phyloP scores from a whole-genome alignment of 37 sponge, comb jelly and placozoan species.

The Spongia lamella region DNA sequence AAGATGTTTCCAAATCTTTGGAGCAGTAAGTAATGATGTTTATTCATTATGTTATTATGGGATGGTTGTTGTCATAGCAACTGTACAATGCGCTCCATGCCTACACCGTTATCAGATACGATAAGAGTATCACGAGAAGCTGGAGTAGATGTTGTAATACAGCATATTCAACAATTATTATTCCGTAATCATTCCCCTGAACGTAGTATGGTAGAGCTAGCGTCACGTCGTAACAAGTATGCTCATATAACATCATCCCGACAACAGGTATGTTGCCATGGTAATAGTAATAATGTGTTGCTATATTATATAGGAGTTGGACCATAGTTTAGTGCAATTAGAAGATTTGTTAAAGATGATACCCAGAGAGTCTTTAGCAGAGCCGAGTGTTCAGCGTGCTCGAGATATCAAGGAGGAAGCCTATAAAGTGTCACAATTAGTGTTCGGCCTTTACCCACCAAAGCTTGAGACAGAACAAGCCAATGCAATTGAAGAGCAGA shows the following conservation, averaged over 20 bases:
- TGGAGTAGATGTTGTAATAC: constrained; percentile 14
- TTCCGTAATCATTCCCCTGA: constrained; percentile 80
- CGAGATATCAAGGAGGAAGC: constrained; percentile 44
- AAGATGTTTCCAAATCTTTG: constrained; percentile 52
- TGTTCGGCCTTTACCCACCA: constrained; percentile 63
- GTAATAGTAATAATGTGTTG: background rate
- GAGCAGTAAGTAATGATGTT: constrained; percentile 59
- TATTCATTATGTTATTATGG: too few relatives aligned
- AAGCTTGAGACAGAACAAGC: constrained; percentile 62
- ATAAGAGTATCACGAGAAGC: background rate
- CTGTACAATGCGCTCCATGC: constrained; percentile 73
- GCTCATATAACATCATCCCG: too few relatives aligned
- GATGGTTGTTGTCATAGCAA: constrained; percentile 40
- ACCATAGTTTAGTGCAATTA: constrained; percentile 57
- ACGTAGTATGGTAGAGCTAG: constrained; percentile 60
- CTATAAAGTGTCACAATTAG: constrained; percentile 61
- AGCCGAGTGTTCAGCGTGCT: constrained; percentile 22
- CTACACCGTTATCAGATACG: constrained; percentile 64
- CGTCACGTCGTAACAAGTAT: constrained; percentile 21
- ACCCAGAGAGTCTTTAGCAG: background rate
- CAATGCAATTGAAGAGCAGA: constrained; percentile 41
- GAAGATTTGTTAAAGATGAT: constrained; percentile 52
- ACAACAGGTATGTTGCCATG: too few relatives aligned
- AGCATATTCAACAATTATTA: constrained; percentile 55
- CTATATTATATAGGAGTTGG: constrained; percentile 2